phyloP scores from a whole-genome alignment of 2,113 vertebrate species.

The Platichthys flesus region DNA sequence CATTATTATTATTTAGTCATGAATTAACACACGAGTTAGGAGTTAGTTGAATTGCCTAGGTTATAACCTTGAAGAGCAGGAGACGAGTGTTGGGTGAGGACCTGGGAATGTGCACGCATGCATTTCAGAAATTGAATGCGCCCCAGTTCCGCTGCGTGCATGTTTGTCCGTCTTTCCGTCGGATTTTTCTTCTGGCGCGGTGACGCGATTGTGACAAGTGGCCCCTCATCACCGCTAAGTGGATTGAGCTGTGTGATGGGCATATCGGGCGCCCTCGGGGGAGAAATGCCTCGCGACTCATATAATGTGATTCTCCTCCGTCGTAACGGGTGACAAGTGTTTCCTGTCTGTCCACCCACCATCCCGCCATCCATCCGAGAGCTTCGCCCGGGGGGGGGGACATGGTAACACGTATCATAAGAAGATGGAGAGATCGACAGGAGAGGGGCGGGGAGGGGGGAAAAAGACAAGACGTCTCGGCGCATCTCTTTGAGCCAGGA shows the following conservation, averaged over 20 bases:
- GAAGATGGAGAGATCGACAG: constrained; percentile 31
- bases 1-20: neutral
- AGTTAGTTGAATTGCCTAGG: constrained; percentile 30
- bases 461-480: constrained; percentile 24
- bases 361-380: constrained; percentile 40
- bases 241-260: constrained; percentile 52
- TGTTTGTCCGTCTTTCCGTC: constrained; percentile 10
- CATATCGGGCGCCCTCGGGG: constrained; percentile 45
- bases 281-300: constrained; percentile 40
- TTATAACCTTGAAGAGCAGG: constrained; percentile 35
- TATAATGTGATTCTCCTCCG: constrained; percentile 41
- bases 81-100: neutral
- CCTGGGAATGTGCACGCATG: constrained; percentile 4
- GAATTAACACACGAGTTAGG: neutral
- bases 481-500: constrained; percentile 26
- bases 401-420: constrained; percentile 43
- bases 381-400: constrained; percentile 44
- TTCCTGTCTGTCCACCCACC: constrained; percentile 44
- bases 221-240: constrained; percentile 51
- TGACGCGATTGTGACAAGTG: constrained; percentile 40
- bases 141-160: neutral
- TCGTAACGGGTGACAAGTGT: constrained; percentile 59
- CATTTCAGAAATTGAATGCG: constrained; percentile 22
- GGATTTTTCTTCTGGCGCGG: constrained; percentile 14
- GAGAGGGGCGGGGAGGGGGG: neutral